A percentile compares a stretch with the other conserved stretches of the same genome.
phyloP scores from a whole-genome alignment of 2,113 vertebrate genomes.

The Semnornis frantzii region DNA sequence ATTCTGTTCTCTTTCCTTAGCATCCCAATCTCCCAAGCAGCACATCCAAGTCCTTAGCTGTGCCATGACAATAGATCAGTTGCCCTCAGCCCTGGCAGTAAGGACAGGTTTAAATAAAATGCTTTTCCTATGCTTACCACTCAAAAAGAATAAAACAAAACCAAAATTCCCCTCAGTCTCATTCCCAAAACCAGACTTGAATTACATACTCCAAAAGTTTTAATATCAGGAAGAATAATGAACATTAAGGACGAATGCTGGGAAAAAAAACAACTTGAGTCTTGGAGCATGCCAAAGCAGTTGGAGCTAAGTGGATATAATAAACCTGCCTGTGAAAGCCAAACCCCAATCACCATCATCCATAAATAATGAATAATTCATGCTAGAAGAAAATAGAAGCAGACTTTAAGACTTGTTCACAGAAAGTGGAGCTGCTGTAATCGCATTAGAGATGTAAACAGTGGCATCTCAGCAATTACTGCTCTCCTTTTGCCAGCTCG shows the following conservation, averaged over 20 bases:
- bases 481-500: not conserved
- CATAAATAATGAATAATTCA: conserved; percentile 55
- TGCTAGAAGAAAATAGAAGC: not conserved
- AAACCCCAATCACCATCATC: conserved; percentile 29
- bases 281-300: conserved; percentile 11
- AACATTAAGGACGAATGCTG: not conserved
- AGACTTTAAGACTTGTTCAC: conserved; percentile 15
- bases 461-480: conserved; percentile 6
- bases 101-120: not conserved
- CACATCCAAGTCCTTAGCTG: not conserved
- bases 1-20: not conserved
- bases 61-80: not conserved
- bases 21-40: not conserved
- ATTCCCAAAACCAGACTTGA: not conserved
- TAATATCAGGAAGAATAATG: not conserved
- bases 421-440: conserved; percentile 47
- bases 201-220: not conserved
- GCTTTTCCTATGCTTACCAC: not conserved
- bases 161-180: not conserved
- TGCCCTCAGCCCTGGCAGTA: not conserved
- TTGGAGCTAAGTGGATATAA: conserved; percentile 46
- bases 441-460: conserved; percentile 42
- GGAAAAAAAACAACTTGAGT: conserved; percentile 25
- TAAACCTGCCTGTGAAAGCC: conserved; percentile 43
- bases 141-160: not conserved